phyloP scores from a whole-genome alignment of 2,888 invertebrate species.

The Andrena minutula region DNA sequence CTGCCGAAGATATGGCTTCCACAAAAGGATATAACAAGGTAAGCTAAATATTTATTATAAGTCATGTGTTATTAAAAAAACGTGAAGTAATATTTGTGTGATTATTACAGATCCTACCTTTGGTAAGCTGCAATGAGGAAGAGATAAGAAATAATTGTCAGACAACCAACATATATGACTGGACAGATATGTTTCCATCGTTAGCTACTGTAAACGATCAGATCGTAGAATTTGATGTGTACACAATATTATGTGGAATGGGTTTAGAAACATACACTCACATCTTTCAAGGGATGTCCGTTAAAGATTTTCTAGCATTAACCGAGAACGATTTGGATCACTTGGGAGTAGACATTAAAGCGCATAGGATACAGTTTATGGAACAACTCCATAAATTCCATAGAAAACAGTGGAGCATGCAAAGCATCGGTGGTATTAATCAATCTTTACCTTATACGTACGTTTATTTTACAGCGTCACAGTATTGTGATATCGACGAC shows the following conservation, averaged over 20 bases:
- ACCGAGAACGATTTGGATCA: conserved; percentile 87
- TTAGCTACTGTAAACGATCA: conserved; percentile 61
- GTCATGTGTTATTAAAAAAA: conserved; percentile 17
- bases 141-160: conserved; percentile 68
- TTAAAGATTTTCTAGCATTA: conserved; percentile 87
- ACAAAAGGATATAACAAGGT: conserved; percentile 86
- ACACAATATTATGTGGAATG: conserved; percentile 87
- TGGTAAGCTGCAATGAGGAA: conserved; percentile 66
- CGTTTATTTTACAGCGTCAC: conserved; percentile 42
- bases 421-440: conserved; percentile 75
- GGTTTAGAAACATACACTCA: conserved; percentile 86
- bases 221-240: conserved; percentile 85
- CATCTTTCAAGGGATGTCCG: conserved; percentile 86
- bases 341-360: conserved; percentile 87
- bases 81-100: conserved; percentile 10
- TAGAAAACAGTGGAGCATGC: conserved; percentile 86
- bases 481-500: neutral
- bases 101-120: conserved; percentile 67
- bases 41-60: conserved; percentile 28
- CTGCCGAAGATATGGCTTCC: conserved; percentile 86
- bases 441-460: conserved; percentile 72
- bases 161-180: conserved; percentile 78
- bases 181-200: conserved; percentile 87
- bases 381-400: conserved; percentile 87
- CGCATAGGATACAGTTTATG: conserved; percentile 87